These are phyloP conservation scores for Anoura caudifer DNA, from an alignment of 2,113 vertebrate species.

Conservation along the genomic window DNA sequence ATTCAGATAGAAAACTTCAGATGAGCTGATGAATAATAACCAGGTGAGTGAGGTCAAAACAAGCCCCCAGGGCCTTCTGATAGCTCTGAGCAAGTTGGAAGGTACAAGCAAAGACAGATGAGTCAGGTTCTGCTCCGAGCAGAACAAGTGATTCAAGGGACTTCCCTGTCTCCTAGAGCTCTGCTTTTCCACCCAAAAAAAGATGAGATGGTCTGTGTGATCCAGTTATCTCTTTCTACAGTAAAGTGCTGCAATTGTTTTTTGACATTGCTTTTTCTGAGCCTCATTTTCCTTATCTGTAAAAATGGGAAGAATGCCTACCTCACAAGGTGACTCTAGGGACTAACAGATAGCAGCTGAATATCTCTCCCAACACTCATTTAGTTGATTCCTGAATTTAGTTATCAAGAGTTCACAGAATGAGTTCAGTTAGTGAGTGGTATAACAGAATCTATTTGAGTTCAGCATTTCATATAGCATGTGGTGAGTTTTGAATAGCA, in stretches of 20 bases:
- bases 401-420: neutral
- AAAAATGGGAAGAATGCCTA: constrained; percentile 25
- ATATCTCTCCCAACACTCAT: neutral
- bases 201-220: neutral
- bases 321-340: constrained; percentile 20
- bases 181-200: neutral
- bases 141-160: neutral
- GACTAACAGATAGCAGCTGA: neutral
- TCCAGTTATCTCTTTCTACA: neutral
- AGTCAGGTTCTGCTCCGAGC: neutral
- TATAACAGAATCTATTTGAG: neutral
- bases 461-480: neutral
- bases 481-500: neutral
- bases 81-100: neutral
- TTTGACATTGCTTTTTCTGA: neutral
- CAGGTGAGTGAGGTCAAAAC: neutral
- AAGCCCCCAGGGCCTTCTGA: accelerated
- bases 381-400: neutral
- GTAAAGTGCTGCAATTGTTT: neutral
- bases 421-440: neutral
- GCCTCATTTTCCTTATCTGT: constrained; percentile 23
- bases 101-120: neutral
- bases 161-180: neutral
- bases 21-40: neutral
- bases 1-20: neutral